phyloP scores from a whole-genome alignment of 2,888 invertebrate genomes.

The Sesamia inferens region DNA sequence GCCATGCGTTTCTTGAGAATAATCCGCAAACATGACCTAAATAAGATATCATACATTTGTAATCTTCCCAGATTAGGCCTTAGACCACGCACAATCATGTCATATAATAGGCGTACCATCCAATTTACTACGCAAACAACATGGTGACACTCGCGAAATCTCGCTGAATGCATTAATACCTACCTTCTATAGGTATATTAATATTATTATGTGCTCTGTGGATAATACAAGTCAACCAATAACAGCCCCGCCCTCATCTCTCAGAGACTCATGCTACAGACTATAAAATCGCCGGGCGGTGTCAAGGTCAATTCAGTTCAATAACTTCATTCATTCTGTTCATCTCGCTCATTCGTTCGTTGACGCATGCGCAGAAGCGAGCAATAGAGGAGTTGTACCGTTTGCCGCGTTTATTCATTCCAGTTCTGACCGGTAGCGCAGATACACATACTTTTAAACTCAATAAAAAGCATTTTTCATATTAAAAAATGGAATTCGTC shows the following conservation, averaged over 20 bases:
- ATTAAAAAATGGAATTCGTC: constrained; percentile 84
- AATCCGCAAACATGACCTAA: constrained; percentile 12
- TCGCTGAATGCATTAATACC: neutral
- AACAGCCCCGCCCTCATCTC: constrained; percentile 46
- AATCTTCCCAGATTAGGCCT: constrained; percentile 30
- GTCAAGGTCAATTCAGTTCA: constrained; percentile 65
- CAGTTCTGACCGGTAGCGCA: constrained; percentile 76
- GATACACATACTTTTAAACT: constrained; percentile 64
- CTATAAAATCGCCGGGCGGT: constrained; percentile 57
- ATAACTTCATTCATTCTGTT: constrained; percentile 66
- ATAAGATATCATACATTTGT: constrained; percentile 9
- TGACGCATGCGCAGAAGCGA: constrained; percentile 67
- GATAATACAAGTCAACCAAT: neutral
- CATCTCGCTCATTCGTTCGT: constrained; percentile 66
- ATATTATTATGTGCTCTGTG: too few relatives aligned
- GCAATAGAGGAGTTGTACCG: constrained; percentile 52
- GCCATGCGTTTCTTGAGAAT: neutral
- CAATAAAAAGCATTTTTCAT: constrained; percentile 61
- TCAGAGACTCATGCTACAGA: constrained; percentile 44
- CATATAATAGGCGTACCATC: constrained; percentile 37
- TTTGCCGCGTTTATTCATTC: constrained; percentile 74
- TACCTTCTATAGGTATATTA: too few relatives aligned
- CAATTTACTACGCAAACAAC: constrained; percentile 63
- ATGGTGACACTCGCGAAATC: constrained; percentile 23
- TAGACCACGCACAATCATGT: constrained; percentile 37